Evolutionary conservation across 2,797 vertebrate genomes (phyloP).

Genomic region (Anas bernieri): DNA sequence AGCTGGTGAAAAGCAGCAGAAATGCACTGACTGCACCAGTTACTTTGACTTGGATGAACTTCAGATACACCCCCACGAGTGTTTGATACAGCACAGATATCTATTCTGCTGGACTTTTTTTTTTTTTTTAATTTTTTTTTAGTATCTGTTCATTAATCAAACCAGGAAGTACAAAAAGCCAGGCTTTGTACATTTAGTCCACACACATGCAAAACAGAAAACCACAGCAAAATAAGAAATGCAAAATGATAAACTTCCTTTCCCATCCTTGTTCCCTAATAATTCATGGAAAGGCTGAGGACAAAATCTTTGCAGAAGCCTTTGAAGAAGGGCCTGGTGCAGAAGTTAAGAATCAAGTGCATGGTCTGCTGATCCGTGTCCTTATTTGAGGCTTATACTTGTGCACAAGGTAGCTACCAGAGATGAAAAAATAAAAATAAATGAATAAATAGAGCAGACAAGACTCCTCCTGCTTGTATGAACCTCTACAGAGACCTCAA

Average conservation of each 20-base stretch:
- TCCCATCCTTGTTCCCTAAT: neutral
- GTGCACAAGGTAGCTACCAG: neutral
- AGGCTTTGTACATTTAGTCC: neutral
- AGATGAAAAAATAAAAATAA: neutral
- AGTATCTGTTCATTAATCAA: neutral
- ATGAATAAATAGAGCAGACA: neutral
- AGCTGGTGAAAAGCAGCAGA: neutral
- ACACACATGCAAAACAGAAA: neutral
- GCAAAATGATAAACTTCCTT: neutral
- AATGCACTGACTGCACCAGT: neutral
- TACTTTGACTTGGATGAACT: rapidly evolving
- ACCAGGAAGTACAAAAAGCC: neutral
- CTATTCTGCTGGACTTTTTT: neutral
- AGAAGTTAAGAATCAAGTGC: neutral
- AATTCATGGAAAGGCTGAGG: neutral
- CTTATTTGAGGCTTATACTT: neutral
- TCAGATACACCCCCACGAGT: neutral
- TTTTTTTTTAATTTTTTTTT: neutral
- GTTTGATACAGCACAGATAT: neutral
- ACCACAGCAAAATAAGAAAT: neutral
- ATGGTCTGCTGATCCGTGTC: neutral
- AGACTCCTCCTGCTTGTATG: neutral
- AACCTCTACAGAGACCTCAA: neutral
- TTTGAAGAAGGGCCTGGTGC: neutral
- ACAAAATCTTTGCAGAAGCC: neutral